Evolutionary conservation across 2,797 vertebrate species (phyloP).

Genomic region (Gobionotothen gibberifrons): DNA sequence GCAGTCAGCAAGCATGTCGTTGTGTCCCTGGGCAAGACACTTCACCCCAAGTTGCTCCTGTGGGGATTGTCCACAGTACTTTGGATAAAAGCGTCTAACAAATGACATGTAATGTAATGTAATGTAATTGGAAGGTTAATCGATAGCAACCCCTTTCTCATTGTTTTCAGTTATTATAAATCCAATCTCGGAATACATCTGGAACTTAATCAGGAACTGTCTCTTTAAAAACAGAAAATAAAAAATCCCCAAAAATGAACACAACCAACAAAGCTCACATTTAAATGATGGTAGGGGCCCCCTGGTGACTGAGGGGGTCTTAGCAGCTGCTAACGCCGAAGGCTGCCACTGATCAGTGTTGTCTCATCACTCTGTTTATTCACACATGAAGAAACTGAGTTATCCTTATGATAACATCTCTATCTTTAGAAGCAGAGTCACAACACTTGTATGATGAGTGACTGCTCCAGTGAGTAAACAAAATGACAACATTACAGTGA

Average conservation of each 20-base stretch:
- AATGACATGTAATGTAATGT: too few species aligned
- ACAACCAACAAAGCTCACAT: not conserved
- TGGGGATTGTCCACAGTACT: too few species aligned
- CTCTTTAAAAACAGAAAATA: not conserved
- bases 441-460: not conserved
- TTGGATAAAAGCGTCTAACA: too few species aligned
- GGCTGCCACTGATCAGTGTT: conserved; percentile 11
- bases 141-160: too few species aligned
- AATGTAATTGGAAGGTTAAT: too few species aligned
- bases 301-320: conserved; percentile 1
- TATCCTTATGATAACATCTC: conserved; percentile 1
- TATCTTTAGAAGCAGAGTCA: not conserved
- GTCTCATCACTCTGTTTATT: conserved; percentile 15
- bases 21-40: too few species aligned
- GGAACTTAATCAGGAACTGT: not conserved
- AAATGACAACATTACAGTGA: too few species aligned
- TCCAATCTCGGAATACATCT: not conserved
- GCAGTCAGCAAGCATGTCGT: too few species aligned
- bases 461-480: not conserved
- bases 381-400: conserved; percentile 4
- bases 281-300: not conserved
- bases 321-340: conserved; percentile 28
- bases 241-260: not conserved
- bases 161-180: not conserved
- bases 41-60: too few species aligned